Evolutionary conservation across 2,797 vertebrate genomes (phyloP).

Genomic region (Rhadinocentrus ornatus): DNA sequence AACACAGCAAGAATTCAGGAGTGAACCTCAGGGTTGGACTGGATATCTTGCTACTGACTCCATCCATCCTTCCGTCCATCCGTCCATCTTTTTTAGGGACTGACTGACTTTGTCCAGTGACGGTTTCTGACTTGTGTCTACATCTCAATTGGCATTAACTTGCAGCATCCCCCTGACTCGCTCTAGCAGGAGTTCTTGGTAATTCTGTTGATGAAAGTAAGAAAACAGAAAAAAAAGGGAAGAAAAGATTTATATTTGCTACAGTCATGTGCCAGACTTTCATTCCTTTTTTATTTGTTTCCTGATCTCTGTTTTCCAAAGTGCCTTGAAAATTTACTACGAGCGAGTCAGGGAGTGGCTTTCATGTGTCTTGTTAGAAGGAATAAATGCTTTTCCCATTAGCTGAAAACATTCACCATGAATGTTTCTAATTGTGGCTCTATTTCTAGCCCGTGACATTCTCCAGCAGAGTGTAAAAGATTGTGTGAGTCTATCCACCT

Average conservation of each 20-base stretch:
- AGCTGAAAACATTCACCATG: slow-evolving; percentile 32
- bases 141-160: neutral
- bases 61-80: too few relatives aligned
- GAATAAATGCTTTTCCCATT: slow-evolving; percentile 12
- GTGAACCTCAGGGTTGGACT: too few relatives aligned
- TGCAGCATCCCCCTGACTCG: too few relatives aligned
- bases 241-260: neutral
- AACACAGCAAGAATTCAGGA: too few relatives aligned
- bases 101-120: neutral
- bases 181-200: too few relatives aligned
- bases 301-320: neutral
- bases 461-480: slow-evolving; percentile 14
- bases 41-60: too few relatives aligned
- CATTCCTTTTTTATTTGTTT: neutral
- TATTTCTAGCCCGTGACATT: slow-evolving; percentile 27
- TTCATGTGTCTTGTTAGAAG: slow-evolving; percentile 8
- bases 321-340: neutral
- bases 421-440: slow-evolving; percentile 18
- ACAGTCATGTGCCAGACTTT: neutral
- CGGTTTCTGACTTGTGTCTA: neutral
- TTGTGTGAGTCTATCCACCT: slow-evolving; percentile 33
- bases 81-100: too few relatives aligned
- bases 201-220: too few relatives aligned
- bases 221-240: too few relatives aligned
- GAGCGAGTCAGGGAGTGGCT: neutral